A percentile compares a stretch with the other conserved stretches of the same genome.
These are phyloP conservation scores for Gymnogyps californianus DNA, from an alignment of 2,113 vertebrate species.

Conservation along the genomic window DNA sequence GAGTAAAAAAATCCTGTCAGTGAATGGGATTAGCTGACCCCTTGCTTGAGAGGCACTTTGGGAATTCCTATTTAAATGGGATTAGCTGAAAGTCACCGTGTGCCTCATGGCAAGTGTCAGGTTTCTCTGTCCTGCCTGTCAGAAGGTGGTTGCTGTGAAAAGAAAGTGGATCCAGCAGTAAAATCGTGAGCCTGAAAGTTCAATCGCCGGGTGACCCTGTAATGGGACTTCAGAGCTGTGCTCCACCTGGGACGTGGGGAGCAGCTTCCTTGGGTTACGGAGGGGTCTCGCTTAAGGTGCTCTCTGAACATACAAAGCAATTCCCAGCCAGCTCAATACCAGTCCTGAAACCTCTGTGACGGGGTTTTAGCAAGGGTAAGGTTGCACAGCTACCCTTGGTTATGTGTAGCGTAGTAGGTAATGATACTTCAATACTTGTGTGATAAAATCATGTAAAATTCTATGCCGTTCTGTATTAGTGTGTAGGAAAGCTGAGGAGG, in stretches of 20 bases:
- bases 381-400: neutral
- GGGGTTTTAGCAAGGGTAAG: neutral
- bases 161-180: neutral
- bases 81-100: neutral
- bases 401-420: too few relatives aligned
- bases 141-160: neutral
- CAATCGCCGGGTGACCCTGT: rapidly evolving
- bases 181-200: neutral
- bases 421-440: neutral
- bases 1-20: neutral
- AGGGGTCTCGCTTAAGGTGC: neutral
- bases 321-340: neutral
- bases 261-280: neutral
- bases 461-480: rapidly evolving
- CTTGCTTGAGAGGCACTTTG: neutral
- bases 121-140: neutral
- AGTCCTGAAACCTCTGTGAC: neutral
- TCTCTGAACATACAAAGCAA: neutral
- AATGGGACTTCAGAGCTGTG: neutral
- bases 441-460: rapidly evolving
- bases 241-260: rapidly evolving
- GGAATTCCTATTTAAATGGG: neutral
- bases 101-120: neutral
- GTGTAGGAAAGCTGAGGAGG: neutral
- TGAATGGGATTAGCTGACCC: conserved; percentile 11